Conservation (phyloP, 2,113 vertebrate species). For the Paraplagusia blochii region DNA sequence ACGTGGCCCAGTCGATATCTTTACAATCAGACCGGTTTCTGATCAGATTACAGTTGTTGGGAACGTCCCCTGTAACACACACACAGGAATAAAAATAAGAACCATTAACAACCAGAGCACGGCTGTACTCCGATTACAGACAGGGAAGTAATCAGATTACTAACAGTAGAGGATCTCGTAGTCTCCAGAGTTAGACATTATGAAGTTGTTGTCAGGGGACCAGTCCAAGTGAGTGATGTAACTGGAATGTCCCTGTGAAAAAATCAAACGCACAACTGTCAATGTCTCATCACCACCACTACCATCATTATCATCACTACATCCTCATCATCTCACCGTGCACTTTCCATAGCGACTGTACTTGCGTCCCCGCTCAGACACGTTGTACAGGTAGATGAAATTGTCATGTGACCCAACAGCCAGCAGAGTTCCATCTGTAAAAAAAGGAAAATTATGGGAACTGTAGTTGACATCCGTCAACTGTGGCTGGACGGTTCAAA, state of each 20-base stretch:
- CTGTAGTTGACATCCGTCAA: background rate
- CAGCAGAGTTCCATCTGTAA: slow-evolving; percentile 87
- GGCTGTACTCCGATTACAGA: background rate
- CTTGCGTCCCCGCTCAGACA: slow-evolving; percentile 92
- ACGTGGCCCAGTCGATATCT: slow-evolving; percentile 94
- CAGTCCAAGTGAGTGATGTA: slow-evolving; percentile 99
- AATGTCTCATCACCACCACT: slow-evolving; percentile 1
- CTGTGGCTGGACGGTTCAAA: background rate
- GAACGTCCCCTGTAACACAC: slow-evolving; percentile 87
- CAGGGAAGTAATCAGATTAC: slow-evolving; percentile 55
- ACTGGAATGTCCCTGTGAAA: slow-evolving; percentile 95
- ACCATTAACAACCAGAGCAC: background rate
- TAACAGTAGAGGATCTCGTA: slow-evolving; percentile 99
- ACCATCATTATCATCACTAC: background rate
- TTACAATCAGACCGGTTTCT: slow-evolving; percentile 96
- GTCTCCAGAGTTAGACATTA: slow-evolving; percentile 99
- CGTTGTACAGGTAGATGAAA: slow-evolving; percentile 96
- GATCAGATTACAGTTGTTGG: slow-evolving; percentile 91
- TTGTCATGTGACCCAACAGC: slow-evolving; percentile 98
- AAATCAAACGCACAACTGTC: background rate
- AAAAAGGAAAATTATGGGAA: slow-evolving; percentile 20
- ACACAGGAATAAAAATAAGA: slow-evolving; percentile 6
- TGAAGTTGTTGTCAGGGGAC: slow-evolving; percentile 96
- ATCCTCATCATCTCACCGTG: slow-evolving; percentile 79
- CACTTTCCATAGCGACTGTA: slow-evolving; percentile 96